A percentile compares a stretch with the other conserved stretches of the same genome.
Evolutionary conservation across 2,888 invertebrate genomes (phyloP).

Genomic region (Falcaria lacertinaria): DNA sequence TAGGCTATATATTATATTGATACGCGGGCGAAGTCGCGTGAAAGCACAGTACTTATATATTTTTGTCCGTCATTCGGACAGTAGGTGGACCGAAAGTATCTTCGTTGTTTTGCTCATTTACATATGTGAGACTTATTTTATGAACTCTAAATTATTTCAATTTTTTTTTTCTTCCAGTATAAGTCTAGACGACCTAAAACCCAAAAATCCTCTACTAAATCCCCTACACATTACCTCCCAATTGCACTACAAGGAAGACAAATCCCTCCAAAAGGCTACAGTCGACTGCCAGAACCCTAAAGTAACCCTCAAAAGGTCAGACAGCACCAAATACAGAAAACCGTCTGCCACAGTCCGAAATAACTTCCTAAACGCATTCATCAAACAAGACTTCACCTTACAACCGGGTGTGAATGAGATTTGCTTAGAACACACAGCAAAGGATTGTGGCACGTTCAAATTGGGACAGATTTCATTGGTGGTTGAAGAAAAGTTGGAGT

Average conservation of each 20-base stretch:
- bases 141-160: too few species aligned
- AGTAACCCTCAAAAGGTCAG: slow-evolving; percentile 83
- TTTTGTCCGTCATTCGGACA: too few species aligned
- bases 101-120: too few species aligned
- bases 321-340: slow-evolving; percentile 85
- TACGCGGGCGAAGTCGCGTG: too few species aligned
- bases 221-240: slow-evolving; percentile 84
- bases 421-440: slow-evolving; percentile 79
- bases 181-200: slow-evolving; percentile 81
- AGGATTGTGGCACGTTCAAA: slow-evolving; percentile 84
- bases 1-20: too few species aligned
- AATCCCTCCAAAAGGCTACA: slow-evolving; percentile 85
- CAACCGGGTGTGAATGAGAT: slow-evolving; percentile 84
- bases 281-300: slow-evolving; percentile 85
- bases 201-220: slow-evolving; percentile 79
- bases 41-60: too few species aligned
- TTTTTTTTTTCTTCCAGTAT: slow-evolving; percentile 57
- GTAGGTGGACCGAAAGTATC: too few species aligned
- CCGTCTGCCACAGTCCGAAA: slow-evolving; percentile 82
- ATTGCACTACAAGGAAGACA: slow-evolving; percentile 90
- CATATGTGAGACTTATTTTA: too few species aligned
- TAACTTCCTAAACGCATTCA: slow-evolving; percentile 82
- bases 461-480: slow-evolving; percentile 85
- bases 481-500: slow-evolving; percentile 84
- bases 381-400: slow-evolving; percentile 66